phyloP scores from a whole-genome alignment of 2,888 invertebrate species.

The Conops quadrifasciatus region DNA sequence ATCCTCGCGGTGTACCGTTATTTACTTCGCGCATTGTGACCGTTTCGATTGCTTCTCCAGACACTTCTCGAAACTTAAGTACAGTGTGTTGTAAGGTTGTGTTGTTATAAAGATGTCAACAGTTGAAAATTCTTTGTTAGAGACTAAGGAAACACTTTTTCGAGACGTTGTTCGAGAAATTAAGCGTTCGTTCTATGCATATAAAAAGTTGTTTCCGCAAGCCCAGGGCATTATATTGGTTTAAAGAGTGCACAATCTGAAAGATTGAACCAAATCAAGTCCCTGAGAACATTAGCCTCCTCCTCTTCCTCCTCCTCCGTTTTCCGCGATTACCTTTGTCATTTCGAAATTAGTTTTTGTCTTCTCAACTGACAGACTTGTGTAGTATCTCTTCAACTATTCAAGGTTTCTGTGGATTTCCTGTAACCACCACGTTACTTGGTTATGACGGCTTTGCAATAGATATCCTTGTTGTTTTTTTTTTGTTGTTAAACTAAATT shows the following conservation, averaged over 20 bases:
- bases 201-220: too few relatives aligned
- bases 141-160: slow-evolving; percentile 19
- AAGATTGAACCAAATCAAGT: too few relatives aligned
- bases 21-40: slow-evolving; percentile 66
- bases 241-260: too few relatives aligned
- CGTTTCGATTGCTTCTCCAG: slow-evolving; percentile 31
- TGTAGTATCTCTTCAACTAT: not conserved
- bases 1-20: slow-evolving; percentile 63
- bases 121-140: too few relatives aligned
- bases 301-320: too few relatives aligned
- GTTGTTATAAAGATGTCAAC: too few relatives aligned
- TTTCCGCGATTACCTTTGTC: too few relatives aligned
- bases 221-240: too few relatives aligned
- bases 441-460: slow-evolving; percentile 16
- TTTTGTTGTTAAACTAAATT: slow-evolving; percentile 35
- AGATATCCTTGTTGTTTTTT: slow-evolving; percentile 32
- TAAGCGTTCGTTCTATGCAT: too few relatives aligned
- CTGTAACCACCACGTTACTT: slow-evolving; percentile 24
- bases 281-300: too few relatives aligned
- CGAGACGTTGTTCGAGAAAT: too few relatives aligned
- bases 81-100: not conserved
- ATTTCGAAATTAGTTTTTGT: too few relatives aligned
- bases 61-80: not conserved
- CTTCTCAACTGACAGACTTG: not conserved
- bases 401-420: slow-evolving; percentile 42